Base-by-base conservation (phyloP, 1,140 invertebrate genomes). In the Pristionchus pacificus region DNA sequence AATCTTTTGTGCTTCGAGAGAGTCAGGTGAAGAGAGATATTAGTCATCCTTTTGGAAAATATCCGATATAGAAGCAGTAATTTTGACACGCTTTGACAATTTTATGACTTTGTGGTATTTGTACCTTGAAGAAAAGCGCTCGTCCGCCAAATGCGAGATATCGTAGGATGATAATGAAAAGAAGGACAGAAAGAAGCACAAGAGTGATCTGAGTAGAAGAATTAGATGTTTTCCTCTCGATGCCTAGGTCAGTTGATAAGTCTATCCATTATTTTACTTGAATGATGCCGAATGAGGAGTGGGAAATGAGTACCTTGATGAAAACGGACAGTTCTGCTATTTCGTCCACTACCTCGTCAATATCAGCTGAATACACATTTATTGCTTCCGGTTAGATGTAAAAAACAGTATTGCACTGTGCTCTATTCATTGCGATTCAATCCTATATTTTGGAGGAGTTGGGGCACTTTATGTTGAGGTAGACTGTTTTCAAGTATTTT, bases 271-370 rank as follows among this genome's bases (percentile, higher is more conserved):
- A 49, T 49, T 19, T 6, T 10, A 49, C 38, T 49, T 49, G 6
- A 49, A 49, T 19, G 6, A 10, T 49, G 6, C 6, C 6, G 38
- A 49, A 19, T 49, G 38, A 49, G 6, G 38, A 49, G 6, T 49
- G n/a, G n/a, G n/a, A n/a, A n/a, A n/a, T n/a, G n/a, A n/a, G n/a
- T 19, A 73, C 71, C 68, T 73, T 73, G 38, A 73, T 73, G 24
- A 68, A 73, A 24, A 30, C 25, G 58, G 71, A 73, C 1, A 73
- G 71, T 2, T 65, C 68, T 27, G 68, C 68, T 2, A 66, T 66
- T 32, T 73, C 71, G 1, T 58, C 33, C 15, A 73, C 71, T 2
- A 73, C 68, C 0, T 60, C 27, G 49, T 69, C 71, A 19, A 73
- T 66, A 49, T 73, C 71, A 30, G 71, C 71, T 73, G 67, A 59